These are phyloP conservation scores for Struthidea cinerea DNA, from an alignment of 2,113 vertebrate species.

Conservation along the genomic window DNA sequence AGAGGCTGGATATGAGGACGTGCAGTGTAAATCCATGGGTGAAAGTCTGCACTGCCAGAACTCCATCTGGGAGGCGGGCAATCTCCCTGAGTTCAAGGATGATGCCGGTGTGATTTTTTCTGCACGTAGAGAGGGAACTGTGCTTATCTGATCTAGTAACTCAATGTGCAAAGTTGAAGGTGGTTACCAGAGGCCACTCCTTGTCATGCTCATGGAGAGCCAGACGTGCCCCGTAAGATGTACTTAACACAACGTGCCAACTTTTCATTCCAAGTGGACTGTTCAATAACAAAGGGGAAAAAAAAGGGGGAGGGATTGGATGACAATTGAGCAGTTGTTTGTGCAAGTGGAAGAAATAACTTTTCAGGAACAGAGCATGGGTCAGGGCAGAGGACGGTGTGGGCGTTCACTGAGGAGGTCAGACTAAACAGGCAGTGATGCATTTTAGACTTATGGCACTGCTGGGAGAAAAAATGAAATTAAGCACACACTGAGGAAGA, in stretches of 20 bases:
- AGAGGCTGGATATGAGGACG: neutral
- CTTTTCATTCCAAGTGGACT: neutral
- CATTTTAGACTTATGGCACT: slow-evolving; percentile 56
- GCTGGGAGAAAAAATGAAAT: slow-evolving; percentile 63
- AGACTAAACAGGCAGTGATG: slow-evolving; percentile 71
- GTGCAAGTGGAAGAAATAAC: slow-evolving; percentile 59
- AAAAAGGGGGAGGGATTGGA: neutral
- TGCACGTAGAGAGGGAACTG: neutral
- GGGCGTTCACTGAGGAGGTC: slow-evolving; percentile 63
- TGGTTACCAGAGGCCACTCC: neutral
- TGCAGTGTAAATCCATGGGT: neutral
- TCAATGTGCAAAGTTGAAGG: neutral
- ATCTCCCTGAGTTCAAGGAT: neutral
- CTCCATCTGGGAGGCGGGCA: fast-evolving
- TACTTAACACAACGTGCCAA: neutral
- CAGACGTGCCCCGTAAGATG: fast-evolving
- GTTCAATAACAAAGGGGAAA: neutral
- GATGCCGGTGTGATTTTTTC: fast-evolving
- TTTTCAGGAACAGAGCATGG: slow-evolving; percentile 59
- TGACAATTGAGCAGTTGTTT: slow-evolving; percentile 50
- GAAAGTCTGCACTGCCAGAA: neutral
- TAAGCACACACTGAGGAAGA: slow-evolving; percentile 55
- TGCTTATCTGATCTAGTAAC: neutral
- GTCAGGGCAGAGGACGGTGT: slow-evolving; percentile 46
- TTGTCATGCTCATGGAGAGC: neutral